Percentiles rank a stretch among this genome's conserved stretches.
phyloP scores from a whole-genome alignment of 2,888 invertebrate species.

The Corythucha ciliata region DNA sequence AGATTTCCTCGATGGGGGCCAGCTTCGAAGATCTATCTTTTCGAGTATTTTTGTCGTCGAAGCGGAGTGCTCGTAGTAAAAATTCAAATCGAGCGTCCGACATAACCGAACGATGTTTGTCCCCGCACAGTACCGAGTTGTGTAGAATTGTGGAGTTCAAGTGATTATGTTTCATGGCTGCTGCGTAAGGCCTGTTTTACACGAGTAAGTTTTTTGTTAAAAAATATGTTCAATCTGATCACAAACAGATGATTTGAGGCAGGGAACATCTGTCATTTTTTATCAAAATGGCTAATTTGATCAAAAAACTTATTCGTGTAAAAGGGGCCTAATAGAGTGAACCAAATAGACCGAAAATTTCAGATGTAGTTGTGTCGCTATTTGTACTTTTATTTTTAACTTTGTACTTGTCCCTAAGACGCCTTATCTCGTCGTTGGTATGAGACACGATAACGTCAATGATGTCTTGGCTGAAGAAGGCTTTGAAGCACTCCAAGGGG shows the following conservation, averaged over 20 bases:
- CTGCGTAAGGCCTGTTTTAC: too few relatives aligned
- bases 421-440: not conserved
- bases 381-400: too few relatives aligned
- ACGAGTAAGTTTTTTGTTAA: too few relatives aligned
- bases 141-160: not conserved
- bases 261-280: too few relatives aligned
- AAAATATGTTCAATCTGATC: too few relatives aligned
- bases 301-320: too few relatives aligned
- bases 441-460: not conserved
- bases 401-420: too few relatives aligned
- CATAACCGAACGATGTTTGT: conserved; percentile 10
- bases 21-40: not conserved
- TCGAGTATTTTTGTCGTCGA: conserved; percentile 8
- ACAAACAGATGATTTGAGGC: too few relatives aligned
- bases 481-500: conserved; percentile 11
- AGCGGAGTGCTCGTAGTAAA: not conserved
- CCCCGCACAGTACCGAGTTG: not conserved
- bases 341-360: too few relatives aligned
- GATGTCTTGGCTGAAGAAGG: not conserved
- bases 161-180: not conserved
- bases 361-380: too few relatives aligned
- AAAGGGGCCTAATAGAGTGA: too few relatives aligned
- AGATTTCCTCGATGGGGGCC: conserved; percentile 32
- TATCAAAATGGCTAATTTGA: too few relatives aligned
- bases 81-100: not conserved